Percentiles rank a stretch among this genome's conserved stretches.
phyloP scores from a whole-genome alignment of 2,888 invertebrate genomes.

The Mimachlamys varia region DNA sequence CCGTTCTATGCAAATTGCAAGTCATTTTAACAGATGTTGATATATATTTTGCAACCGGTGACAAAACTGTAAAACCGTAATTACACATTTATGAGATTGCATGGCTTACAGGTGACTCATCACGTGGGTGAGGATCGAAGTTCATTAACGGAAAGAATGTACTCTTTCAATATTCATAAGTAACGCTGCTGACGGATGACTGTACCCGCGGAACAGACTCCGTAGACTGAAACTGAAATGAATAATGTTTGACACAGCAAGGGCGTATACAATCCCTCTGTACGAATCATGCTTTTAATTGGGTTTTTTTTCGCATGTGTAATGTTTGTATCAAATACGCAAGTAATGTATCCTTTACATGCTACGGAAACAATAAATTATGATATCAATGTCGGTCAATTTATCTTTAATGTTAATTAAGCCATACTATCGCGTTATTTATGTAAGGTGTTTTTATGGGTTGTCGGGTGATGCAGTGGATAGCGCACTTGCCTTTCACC shows the following conservation, averaged over 20 bases:
- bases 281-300: neutral
- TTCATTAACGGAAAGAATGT: slow-evolving; percentile 29
- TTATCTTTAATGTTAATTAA: no score
- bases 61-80: neutral
- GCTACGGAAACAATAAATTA: no score
- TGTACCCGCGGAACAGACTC: neutral
- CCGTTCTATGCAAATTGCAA: no score
- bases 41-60: neutral
- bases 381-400: no score
- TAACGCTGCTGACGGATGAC: neutral
- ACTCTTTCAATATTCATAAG: slow-evolving; percentile 28
- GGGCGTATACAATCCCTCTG: neutral
- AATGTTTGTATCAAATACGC: neutral
- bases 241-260: neutral
- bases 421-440: no score
- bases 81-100: neutral
- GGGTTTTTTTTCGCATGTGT: neutral
- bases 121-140: slow-evolving; percentile 1
- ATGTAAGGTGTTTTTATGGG: no score
- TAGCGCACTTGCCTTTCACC: no score
- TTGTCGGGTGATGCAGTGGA: no score
- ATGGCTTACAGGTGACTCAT: neutral
- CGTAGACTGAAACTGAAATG: neutral
- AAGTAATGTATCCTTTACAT: no score
- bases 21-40: neutral